These are phyloP conservation scores for Zapornia atra DNA, from an alignment of 2,113 vertebrate species.

Conservation along the genomic window DNA sequence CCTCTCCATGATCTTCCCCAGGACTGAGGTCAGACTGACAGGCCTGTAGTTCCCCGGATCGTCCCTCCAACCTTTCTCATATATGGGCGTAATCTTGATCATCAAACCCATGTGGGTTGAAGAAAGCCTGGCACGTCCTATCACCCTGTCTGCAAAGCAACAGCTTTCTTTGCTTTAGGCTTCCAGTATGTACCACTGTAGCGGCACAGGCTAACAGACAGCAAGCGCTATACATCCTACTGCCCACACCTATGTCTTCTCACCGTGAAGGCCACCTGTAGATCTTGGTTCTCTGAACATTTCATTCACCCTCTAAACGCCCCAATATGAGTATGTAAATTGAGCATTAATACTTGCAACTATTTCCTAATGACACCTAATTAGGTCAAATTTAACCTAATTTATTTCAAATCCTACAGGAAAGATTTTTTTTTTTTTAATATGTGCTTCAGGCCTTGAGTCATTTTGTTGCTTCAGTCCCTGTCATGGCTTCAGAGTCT, in stretches of 20 bases:
- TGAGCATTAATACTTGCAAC: not conserved
- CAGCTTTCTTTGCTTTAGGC: not conserved
- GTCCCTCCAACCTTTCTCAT: no score
- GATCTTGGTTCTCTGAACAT: accelerated
- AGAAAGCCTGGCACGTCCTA: not conserved
- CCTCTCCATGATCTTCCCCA: no score
- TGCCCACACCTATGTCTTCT: not conserved
- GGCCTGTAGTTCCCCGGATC: no score
- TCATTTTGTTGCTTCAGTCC: constrained; percentile 2
- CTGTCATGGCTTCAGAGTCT: not conserved
- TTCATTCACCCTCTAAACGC: not conserved
- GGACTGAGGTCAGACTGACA: no score
- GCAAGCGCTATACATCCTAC: accelerated
- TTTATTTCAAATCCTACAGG: not conserved
- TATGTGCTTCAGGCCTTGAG: not conserved
- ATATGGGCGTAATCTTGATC: not conserved
- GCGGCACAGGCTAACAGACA: not conserved
- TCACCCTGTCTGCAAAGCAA: not conserved
- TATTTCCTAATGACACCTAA: not conserved
- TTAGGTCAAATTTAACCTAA: not conserved
- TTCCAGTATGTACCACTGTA: not conserved
- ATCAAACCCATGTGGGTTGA: not conserved
- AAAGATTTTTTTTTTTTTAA: not conserved
- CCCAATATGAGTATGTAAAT: not conserved
- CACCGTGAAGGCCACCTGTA: not conserved